Evolutionary conservation across 2,113 vertebrate species (phyloP).

Genomic region (Perca flavescens): DNA sequence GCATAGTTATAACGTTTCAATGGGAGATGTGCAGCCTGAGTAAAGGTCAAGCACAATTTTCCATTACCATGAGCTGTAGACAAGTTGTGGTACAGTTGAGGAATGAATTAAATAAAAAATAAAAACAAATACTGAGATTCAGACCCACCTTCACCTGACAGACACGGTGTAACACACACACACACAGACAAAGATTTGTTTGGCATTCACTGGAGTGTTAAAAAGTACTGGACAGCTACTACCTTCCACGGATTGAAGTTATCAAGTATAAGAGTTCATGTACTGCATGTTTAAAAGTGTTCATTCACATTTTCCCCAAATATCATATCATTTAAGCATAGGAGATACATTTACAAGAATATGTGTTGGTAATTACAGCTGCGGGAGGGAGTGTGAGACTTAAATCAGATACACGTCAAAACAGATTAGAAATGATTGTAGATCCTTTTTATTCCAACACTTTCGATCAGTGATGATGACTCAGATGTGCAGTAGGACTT

Average conservation of each 20-base stretch:
- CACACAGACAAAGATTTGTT: no score
- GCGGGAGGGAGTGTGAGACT: not conserved
- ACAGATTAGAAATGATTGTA: not conserved
- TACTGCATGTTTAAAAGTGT: slow-evolving; percentile 5
- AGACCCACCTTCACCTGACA: slow-evolving; percentile 9
- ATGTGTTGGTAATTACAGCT: not conserved
- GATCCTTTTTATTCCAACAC: slow-evolving; percentile 10
- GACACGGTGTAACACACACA: not conserved
- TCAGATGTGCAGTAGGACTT: slow-evolving; percentile 1
- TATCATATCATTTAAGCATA: slow-evolving; percentile 21
- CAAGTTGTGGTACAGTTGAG: not conserved
- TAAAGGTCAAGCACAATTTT: slow-evolving; percentile 33
- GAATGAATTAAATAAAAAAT: not conserved
- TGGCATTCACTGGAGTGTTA: not conserved
- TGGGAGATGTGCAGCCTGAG: slow-evolving; percentile 4
- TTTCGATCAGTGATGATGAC: not conserved
- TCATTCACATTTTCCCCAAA: slow-evolving; percentile 37
- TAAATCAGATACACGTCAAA: slow-evolving; percentile 1
- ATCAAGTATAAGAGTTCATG: slow-evolving; percentile 2
- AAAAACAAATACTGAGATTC: not conserved
- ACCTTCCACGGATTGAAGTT: not conserved
- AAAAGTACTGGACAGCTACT: not conserved
- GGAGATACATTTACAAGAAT: slow-evolving; percentile 5
- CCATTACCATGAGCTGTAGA: not conserved
- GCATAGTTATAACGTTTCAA: slow-evolving; percentile 19